A percentile compares a stretch with the other conserved stretches of the same genome.
Conservation (phyloP, 1,140 invertebrate genomes). For the Nasonia giraulti region DNA sequence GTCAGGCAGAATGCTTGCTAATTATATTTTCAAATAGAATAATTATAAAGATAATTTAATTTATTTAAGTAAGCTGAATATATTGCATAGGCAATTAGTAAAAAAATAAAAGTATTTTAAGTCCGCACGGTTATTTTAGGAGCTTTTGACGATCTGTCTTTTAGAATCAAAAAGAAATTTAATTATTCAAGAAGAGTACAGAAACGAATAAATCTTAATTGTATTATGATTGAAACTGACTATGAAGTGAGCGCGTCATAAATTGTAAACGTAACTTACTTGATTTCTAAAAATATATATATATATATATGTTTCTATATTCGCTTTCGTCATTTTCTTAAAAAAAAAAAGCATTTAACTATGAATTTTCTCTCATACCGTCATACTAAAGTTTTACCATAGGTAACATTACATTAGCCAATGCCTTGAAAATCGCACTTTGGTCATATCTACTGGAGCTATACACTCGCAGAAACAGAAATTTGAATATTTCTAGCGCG, state of each 20-base stretch:
- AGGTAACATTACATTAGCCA: slow-evolving; percentile 6
- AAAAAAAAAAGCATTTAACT: slow-evolving; percentile 21
- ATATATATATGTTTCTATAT: neutral
- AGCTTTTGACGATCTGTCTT: neutral
- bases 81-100: neutral
- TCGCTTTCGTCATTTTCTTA: neutral
- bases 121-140: neutral
- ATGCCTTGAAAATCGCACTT: slow-evolving; percentile 31
- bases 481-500: slow-evolving; percentile 17
- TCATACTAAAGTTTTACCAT: slow-evolving; percentile 6
- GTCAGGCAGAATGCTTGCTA: neutral
- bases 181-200: neutral
- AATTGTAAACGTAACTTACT: neutral
- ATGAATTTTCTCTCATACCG: slow-evolving; percentile 7
- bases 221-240: neutral
- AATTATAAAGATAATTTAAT: no score
- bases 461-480: slow-evolving; percentile 28
- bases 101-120: neutral
- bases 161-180: neutral
- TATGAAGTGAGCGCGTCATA: neutral
- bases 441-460: slow-evolving; percentile 4
- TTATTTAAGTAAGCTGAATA: neutral
- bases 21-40: neutral
- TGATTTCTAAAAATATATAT: slow-evolving; percentile 17
- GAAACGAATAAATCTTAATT: slow-evolving; percentile 24